Conservation (phyloP, 2,113 vertebrate genomes). For the Lagopus muta region DNA sequence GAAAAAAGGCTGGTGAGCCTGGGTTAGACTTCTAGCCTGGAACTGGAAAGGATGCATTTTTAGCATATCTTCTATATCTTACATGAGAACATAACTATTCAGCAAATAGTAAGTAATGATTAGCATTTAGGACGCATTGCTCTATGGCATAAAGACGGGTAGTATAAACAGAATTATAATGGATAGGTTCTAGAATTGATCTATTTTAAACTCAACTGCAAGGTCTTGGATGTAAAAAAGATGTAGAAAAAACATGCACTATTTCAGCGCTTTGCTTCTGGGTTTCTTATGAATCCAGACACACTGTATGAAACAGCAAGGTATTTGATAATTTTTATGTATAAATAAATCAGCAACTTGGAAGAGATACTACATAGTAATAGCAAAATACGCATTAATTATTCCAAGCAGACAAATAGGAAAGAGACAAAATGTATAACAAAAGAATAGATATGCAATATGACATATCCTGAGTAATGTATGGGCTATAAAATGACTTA, state of each 20-base stretch:
- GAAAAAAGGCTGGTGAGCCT: background rate
- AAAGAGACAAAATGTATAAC: background rate
- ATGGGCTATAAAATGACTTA: background rate
- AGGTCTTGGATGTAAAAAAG: background rate
- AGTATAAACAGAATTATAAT: background rate
- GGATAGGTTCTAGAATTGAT: background rate
- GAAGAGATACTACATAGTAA: background rate
- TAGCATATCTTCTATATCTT: background rate
- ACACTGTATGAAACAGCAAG: background rate
- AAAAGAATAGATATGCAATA: background rate
- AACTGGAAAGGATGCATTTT: background rate
- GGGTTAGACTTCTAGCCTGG: background rate
- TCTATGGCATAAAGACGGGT: background rate
- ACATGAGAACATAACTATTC: background rate
- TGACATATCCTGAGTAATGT: background rate
- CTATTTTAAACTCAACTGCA: background rate
- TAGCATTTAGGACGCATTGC: background rate
- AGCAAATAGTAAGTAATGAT: background rate
- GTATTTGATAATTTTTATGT: background rate
- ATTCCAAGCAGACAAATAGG: background rate
- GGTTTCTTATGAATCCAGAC: background rate
- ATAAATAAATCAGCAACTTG: conserved; percentile 20
- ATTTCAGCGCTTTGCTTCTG: background rate
- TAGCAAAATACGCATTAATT: background rate
- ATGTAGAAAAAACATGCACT: background rate